These are phyloP conservation scores for Limnephilus auricula DNA, from an alignment of 2,888 invertebrate genomes.

Conservation along the genomic window DNA sequence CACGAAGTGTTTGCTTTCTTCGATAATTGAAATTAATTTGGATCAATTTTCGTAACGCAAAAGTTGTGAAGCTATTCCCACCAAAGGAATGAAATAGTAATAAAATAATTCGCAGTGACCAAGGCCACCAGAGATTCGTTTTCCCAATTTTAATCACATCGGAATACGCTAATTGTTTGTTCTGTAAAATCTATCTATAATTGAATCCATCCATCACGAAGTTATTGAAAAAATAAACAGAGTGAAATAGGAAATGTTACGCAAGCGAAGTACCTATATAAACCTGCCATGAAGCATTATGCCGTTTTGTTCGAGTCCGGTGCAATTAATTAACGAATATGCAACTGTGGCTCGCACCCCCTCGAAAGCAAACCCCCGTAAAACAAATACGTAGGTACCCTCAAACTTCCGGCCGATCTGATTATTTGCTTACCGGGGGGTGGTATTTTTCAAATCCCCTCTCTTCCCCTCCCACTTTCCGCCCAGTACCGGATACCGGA, in stretches of 20 bases:
- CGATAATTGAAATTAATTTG: too few relatives aligned
- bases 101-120: background rate
- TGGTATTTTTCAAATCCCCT: conserved; percentile 37
- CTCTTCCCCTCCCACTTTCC: background rate
- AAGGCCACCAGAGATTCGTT: background rate
- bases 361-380: conserved; percentile 23
- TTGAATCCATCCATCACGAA: conserved; percentile 39
- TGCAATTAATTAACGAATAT: conserved; percentile 63
- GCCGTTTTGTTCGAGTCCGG: conserved; percentile 50
- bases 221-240: conserved; percentile 42
- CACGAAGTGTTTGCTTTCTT: too few relatives aligned
- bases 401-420: conserved; percentile 58
- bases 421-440: conserved; percentile 57
- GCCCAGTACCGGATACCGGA: conserved; percentile 10
- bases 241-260: conserved; percentile 36
- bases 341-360: conserved; percentile 47
- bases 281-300: conserved; percentile 27
- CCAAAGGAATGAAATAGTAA: background rate
- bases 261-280: conserved; percentile 13
- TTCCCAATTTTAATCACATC: conserved; percentile 22
- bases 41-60: background rate
- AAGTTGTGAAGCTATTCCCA: background rate
- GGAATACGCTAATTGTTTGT: conserved; percentile 31
- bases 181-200: conserved; percentile 31
- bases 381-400: conserved; percentile 36